A percentile compares a stretch with the other conserved stretches of the same genome.
Conservation (phyloP, 2,888 invertebrate genomes). For the Baronia brevicornis region DNA sequence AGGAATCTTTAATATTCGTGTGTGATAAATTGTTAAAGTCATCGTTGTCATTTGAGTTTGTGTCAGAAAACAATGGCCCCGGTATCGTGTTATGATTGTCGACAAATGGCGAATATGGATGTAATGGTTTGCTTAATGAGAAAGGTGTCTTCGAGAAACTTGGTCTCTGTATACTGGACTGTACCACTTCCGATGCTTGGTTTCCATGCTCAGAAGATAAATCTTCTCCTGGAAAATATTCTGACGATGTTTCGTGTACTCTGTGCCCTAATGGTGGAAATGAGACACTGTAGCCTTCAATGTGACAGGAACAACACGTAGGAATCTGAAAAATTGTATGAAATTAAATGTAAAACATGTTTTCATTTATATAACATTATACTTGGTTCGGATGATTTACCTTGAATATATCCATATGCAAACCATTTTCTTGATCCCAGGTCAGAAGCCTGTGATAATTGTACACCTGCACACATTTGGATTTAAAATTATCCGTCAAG, state of each 20-base stretch:
- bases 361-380: not conserved
- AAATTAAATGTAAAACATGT: slow-evolving; percentile 7
- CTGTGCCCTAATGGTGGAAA: slow-evolving; percentile 78
- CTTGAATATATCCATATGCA: slow-evolving; percentile 90
- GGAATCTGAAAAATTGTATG: slow-evolving; percentile 81
- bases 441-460: slow-evolving; percentile 88
- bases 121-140: slow-evolving; percentile 44
- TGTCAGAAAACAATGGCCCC: slow-evolving; percentile 43
- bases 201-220: slow-evolving; percentile 62
- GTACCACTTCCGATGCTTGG: slow-evolving; percentile 64
- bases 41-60: slow-evolving; percentile 47
- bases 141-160: slow-evolving; percentile 48
- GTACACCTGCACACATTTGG: slow-evolving; percentile 88
- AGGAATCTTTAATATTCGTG: slow-evolving; percentile 53
- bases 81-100: slow-evolving; percentile 55
- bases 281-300: slow-evolving; percentile 83
- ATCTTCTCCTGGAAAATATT: slow-evolving; percentile 76
- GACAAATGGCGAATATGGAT: slow-evolving; percentile 42
- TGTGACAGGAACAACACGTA: slow-evolving; percentile 88
- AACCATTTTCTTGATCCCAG: slow-evolving; percentile 86
- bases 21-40: slow-evolving; percentile 32
- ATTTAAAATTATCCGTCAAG: slow-evolving; percentile 85
- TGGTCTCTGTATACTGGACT: slow-evolving; percentile 52
- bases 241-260: slow-evolving; percentile 65
- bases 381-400: slow-evolving; percentile 40